These are phyloP conservation scores for Oryzias dopingdopingensis DNA, from an alignment of 2,797 vertebrate genomes.

Conservation along the genomic window DNA sequence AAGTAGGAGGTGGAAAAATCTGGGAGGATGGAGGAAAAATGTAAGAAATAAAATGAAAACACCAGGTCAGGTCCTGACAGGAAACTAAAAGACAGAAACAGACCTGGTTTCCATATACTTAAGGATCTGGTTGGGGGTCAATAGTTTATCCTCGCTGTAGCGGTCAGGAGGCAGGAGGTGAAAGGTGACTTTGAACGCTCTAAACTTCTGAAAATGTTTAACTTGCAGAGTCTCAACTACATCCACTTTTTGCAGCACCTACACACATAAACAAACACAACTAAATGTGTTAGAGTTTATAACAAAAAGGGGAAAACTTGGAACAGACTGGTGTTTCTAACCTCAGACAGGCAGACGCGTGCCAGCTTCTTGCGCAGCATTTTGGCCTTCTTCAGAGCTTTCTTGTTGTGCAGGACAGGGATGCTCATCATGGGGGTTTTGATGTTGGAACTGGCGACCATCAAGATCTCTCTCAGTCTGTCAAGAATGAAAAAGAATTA, in stretches of 20 bases:
- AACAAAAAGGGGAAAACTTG: not conserved
- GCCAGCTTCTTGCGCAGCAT: slow-evolving; percentile 85
- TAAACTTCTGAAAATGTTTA: slow-evolving; percentile 67
- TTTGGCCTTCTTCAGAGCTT: slow-evolving; percentile 83
- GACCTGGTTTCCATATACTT: slow-evolving; percentile 89
- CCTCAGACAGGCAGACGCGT: slow-evolving; percentile 90
- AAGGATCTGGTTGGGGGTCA: slow-evolving; percentile 84
- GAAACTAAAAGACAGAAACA: slow-evolving; percentile 12
- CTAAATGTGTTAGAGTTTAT: no score
- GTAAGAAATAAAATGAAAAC: not conserved
- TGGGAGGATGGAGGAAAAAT: slow-evolving; percentile 40
- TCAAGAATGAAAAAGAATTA: not conserved
- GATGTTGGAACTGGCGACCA: slow-evolving; percentile 91
- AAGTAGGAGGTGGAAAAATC: slow-evolving; percentile 87
- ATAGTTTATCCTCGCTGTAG: slow-evolving; percentile 85
- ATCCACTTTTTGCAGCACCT: slow-evolving; percentile 91
- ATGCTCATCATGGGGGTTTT: slow-evolving; percentile 97
- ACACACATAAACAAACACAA: slow-evolving; percentile 1
- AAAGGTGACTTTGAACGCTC: slow-evolving; percentile 83
- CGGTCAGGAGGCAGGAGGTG: slow-evolving; percentile 81
- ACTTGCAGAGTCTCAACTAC: slow-evolving; percentile 82
- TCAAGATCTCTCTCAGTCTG: slow-evolving; percentile 92
- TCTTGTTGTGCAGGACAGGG: slow-evolving; percentile 85
- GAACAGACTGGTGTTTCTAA: not conserved
- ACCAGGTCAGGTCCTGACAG: not conserved